These are phyloP conservation scores for Aurelia aurita DNA, from an alignment of 30 jellyfish, hydroid and myxozoan species.

Conservation along the genomic window DNA sequence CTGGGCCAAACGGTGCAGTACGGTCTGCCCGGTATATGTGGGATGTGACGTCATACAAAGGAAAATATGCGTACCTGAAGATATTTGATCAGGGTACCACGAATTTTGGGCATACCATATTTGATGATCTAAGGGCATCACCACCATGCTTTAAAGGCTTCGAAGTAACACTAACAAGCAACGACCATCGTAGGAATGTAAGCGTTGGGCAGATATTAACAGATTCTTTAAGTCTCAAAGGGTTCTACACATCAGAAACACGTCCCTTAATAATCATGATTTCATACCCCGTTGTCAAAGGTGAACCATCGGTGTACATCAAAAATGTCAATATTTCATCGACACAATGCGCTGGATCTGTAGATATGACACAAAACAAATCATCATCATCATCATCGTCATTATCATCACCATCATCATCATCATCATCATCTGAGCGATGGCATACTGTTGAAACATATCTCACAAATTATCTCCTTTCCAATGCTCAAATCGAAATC, in stretches of 20 bases:
- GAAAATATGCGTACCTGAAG: constrained; percentile 37
- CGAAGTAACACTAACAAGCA: not conserved
- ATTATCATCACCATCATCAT: no score
- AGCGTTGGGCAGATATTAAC: not conserved
- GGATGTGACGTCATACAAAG: constrained; percentile 36
- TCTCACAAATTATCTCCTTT: constrained; percentile 14
- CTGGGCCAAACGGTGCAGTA: not conserved
- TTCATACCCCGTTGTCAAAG: constrained; percentile 31
- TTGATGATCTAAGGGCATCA: constrained; percentile 57
- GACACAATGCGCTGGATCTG: constrained; percentile 8
- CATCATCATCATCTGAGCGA: not conserved
- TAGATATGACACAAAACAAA: not conserved
- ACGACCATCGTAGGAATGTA: constrained; percentile 13
- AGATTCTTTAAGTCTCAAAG: constrained; percentile 3
- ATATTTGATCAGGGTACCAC: constrained; percentile 15
- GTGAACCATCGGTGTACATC: constrained; percentile 25
- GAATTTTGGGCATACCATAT: constrained; percentile 22
- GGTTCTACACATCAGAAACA: constrained; percentile 33
- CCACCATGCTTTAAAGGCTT: constrained; percentile 67
- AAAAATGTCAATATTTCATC: not conserved
- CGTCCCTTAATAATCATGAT: constrained; percentile 12
- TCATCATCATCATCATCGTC: no score
- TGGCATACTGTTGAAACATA: not conserved
- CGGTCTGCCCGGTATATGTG: constrained; percentile 51
- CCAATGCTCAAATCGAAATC: constrained; percentile 19